A percentile compares a stretch with the other conserved stretches of the same genome.
Evolutionary conservation across 92 coral and sea anemone species (phyloP).

Genomic region (Porites evermanni): DNA sequence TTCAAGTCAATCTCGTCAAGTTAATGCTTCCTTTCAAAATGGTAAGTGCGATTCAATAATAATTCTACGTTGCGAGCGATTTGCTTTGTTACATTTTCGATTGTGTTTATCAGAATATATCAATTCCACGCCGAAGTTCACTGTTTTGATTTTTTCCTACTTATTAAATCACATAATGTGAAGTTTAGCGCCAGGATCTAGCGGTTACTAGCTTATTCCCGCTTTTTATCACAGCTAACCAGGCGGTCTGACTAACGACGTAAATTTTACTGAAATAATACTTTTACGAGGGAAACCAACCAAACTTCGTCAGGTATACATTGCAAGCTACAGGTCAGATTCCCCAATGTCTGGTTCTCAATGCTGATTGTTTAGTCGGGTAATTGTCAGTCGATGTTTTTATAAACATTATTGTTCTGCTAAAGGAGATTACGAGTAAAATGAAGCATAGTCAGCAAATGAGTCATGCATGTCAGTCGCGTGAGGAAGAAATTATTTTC

Average conservation of each 20-base stretch:
- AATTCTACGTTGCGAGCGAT: background rate
- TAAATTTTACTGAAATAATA: no score
- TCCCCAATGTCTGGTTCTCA: background rate
- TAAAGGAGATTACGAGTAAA: background rate
- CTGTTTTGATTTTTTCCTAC: background rate
- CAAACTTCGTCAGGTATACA: background rate
- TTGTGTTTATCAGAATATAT: background rate
- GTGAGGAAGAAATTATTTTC: background rate
- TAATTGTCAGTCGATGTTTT: background rate
- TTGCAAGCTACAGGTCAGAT: background rate
- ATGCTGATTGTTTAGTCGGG: background rate
- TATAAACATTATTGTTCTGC: background rate
- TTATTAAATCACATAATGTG: no score
- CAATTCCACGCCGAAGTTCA: background rate
- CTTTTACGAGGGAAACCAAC: no score
- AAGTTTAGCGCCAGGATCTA: no score
- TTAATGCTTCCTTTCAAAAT: constrained; percentile 7
- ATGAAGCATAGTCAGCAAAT: background rate
- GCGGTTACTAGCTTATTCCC: no score
- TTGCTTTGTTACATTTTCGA: background rate
- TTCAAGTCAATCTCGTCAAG: constrained; percentile 21
- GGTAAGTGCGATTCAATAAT: constrained; percentile 15
- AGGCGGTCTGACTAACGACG: background rate
- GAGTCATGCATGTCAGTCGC: background rate
- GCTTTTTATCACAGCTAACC: background rate